Conservation (phyloP, 2,113 vertebrate species). For the Ammodytes marinus region DNA sequence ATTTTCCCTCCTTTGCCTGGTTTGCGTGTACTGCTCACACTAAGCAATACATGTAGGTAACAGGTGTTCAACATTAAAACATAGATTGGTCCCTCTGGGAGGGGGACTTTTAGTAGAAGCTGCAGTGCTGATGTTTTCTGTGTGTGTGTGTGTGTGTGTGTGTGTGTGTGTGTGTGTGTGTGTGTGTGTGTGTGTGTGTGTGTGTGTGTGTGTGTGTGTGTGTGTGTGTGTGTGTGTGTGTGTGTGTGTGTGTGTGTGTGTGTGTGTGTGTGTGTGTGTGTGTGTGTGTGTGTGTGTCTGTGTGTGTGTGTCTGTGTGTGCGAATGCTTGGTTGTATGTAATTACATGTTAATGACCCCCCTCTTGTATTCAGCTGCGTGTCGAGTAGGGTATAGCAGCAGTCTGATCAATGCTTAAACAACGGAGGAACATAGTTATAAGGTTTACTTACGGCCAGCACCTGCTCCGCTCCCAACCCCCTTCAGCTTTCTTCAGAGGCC, state of each 20-base stretch:
- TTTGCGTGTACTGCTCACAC: constrained; percentile 11
- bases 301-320: constrained; percentile 31
- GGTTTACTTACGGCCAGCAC: constrained; percentile 52
- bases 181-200: background rate
- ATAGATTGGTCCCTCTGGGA: constrained; percentile 74
- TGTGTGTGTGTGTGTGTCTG: background rate
- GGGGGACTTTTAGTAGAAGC: constrained; percentile 40
- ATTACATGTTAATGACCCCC: constrained; percentile 76
- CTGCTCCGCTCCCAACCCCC: constrained; percentile 59
- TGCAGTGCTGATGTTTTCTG: constrained; percentile 33
- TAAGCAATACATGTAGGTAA: constrained; percentile 47
- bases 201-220: background rate
- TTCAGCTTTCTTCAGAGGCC: constrained; percentile 58
- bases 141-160: background rate
- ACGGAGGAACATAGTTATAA: constrained; percentile 32
- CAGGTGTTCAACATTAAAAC: constrained; percentile 74
- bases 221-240: background rate
- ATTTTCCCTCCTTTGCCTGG: constrained; percentile 39
- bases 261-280: background rate
- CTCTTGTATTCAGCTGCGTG: constrained; percentile 59
- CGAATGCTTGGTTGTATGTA: constrained; percentile 42
- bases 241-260: background rate
- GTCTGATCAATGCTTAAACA: constrained; percentile 50
- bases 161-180: background rate
- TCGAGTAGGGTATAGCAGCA: constrained; percentile 35